Percentiles rank a stretch among this genome's conserved stretches.
phyloP scores from a whole-genome alignment of 2,113 vertebrate genomes.

The Corythoichthys intestinalis region DNA sequence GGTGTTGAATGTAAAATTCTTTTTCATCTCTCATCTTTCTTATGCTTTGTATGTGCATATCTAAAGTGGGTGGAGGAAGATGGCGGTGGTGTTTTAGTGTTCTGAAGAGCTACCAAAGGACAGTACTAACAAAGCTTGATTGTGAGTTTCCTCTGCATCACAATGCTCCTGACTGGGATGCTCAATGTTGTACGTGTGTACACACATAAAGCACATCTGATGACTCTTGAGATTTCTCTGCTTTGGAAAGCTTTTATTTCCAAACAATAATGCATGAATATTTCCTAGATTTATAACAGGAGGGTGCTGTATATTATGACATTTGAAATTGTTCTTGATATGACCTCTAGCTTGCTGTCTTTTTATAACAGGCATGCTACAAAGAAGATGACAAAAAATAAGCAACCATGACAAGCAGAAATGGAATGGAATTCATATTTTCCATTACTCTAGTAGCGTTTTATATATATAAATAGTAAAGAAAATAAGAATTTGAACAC shows the following conservation, averaged over 20 bases:
- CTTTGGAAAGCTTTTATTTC: conserved; percentile 50
- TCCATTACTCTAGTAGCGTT: conserved; percentile 16
- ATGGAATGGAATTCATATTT: conserved; percentile 7
- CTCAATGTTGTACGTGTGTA: conserved; percentile 43
- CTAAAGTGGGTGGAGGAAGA: neutral
- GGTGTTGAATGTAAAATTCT: conserved; percentile 25
- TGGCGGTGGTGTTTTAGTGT: neutral
- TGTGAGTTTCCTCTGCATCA: conserved; percentile 51
- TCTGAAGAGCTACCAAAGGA: conserved; percentile 16
- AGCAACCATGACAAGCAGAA: conserved; percentile 14
- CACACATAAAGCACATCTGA: conserved; percentile 17
- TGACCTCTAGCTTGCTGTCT: conserved; percentile 22
- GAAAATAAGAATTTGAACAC: too few species aligned
- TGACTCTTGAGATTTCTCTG: conserved; percentile 58
- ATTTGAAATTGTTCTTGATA: conserved; percentile 33
- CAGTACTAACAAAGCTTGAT: conserved; percentile 34
- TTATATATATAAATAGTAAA: neutral
- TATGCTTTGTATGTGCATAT: conserved; percentile 14
- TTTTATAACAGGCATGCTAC: conserved; percentile 24
- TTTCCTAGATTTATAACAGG: conserved; percentile 32
- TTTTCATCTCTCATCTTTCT: conserved; percentile 23
- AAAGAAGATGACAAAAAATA: conserved; percentile 14
- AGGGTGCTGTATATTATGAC: conserved; percentile 34
- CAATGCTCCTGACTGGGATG: conserved; percentile 22
- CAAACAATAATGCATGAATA: conserved; percentile 41